A percentile compares a stretch with the other conserved stretches of the same genome.
Conservation (phyloP, 2,888 invertebrate species). For the Tetropium fuscum region DNA sequence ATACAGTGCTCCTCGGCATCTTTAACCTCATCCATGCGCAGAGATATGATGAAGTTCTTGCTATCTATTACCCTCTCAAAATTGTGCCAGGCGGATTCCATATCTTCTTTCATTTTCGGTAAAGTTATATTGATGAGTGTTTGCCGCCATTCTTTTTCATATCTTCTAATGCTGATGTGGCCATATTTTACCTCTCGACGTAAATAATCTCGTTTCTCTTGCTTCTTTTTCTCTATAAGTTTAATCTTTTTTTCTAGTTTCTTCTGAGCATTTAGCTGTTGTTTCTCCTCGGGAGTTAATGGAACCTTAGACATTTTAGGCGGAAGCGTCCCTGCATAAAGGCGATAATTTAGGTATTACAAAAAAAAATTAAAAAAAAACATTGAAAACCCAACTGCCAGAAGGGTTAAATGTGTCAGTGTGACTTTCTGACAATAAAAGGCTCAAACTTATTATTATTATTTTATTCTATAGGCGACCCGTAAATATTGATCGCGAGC, state of each 20-base stretch:
- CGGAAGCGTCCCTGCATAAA: too few species aligned
- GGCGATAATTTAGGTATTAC: too few species aligned
- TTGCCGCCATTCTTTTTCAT: slow-evolving; percentile 62
- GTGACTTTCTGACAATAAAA: too few species aligned
- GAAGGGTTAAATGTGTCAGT: too few species aligned
- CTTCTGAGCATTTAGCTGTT: slow-evolving; percentile 42
- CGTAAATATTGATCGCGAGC: too few species aligned
- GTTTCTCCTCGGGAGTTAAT: slow-evolving; percentile 50
- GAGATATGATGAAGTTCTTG: slow-evolving; percentile 64
- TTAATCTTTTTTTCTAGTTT: slow-evolving; percentile 51
- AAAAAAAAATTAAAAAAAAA: too few species aligned
- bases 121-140: slow-evolving; percentile 62
- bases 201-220: slow-evolving; percentile 58
- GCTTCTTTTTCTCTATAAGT: slow-evolving; percentile 50
- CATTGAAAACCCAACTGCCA: too few species aligned
- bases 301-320: too few species aligned
- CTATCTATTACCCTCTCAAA: slow-evolving; percentile 66
- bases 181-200: slow-evolving; percentile 62
- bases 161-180: slow-evolving; percentile 54
- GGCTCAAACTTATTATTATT: too few species aligned
- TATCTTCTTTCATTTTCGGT: slow-evolving; percentile 62
- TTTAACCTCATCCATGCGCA: slow-evolving; percentile 63
- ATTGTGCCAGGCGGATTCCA: slow-evolving; percentile 64
- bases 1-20: slow-evolving; percentile 64
- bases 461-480: too few species aligned